Conservation (phyloP, 2,113 vertebrate genomes). For the Cariama cristata region DNA sequence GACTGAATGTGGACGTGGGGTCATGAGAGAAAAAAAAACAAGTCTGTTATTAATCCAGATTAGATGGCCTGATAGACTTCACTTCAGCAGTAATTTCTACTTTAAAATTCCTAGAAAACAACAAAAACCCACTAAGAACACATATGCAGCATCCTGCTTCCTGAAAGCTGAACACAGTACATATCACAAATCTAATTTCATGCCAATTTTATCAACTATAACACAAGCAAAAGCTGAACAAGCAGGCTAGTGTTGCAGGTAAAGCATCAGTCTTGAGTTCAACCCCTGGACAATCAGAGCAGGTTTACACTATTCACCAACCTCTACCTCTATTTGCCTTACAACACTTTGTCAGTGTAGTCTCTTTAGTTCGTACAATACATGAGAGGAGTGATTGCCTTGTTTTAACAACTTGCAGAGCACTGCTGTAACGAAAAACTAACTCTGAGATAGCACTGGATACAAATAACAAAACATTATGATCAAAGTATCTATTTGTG, state of each 20-base stretch:
- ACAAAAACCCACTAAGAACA: neutral
- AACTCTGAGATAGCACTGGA: neutral
- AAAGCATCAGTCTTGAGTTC: neutral
- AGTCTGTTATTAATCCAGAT: neutral
- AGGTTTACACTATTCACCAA: neutral
- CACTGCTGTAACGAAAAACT: neutral
- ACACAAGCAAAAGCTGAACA: neutral
- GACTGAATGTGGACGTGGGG: neutral
- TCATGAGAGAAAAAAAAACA: neutral
- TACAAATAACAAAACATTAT: neutral
- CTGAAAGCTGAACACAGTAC: neutral
- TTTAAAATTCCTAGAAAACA: neutral
- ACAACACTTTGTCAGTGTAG: neutral
- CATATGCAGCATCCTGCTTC: neutral
- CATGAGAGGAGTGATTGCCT: neutral
- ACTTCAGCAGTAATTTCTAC: neutral
- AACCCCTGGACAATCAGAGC: neutral
- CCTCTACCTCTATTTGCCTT: neutral
- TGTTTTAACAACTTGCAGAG: neutral
- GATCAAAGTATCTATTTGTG: neutral
- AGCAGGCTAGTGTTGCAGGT: neutral
- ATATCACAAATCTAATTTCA: neutral
- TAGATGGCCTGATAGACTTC: neutral
- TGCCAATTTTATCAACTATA: neutral
- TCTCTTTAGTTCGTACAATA: neutral